phyloP scores from a whole-genome alignment of 2,113 vertebrate species.

The Aptenodytes patagonicus region DNA sequence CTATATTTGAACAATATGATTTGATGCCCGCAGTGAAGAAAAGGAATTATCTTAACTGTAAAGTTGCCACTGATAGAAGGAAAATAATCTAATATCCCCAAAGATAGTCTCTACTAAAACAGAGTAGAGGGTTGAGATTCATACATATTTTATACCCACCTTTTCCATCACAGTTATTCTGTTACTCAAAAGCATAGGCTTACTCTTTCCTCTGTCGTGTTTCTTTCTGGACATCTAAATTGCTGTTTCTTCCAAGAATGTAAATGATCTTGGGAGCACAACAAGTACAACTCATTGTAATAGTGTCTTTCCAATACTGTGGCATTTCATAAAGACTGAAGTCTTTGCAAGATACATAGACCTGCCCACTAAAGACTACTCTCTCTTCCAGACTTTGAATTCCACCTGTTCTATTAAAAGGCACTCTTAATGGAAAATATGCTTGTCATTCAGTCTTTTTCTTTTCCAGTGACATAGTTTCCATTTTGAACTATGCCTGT shows the following conservation, averaged over 20 bases:
- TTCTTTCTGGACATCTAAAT: neutral
- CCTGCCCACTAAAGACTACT: neutral
- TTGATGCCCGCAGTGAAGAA: neutral
- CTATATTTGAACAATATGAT: neutral
- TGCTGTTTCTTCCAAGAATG: neutral
- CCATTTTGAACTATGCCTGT: neutral
- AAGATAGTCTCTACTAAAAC: neutral
- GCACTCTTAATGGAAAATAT: neutral
- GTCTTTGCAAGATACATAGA: neutral
- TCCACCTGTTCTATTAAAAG: neutral
- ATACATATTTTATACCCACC: neutral
- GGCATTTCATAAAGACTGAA: neutral
- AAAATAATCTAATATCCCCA: neutral
- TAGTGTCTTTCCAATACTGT: neutral
- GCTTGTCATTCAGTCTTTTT: neutral
- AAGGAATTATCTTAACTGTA: neutral
- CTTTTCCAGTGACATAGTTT: neutral
- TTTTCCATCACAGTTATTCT: neutral
- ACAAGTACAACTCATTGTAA: neutral
- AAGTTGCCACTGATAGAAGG: neutral
- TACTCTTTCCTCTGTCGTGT: neutral
- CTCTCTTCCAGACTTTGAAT: neutral
- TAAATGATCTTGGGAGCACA: neutral
- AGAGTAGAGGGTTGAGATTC: neutral
- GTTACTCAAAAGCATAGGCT: neutral